Base-by-base conservation (phyloP, 2,888 invertebrate genomes). In the Leptopterna dolabrata region DNA sequence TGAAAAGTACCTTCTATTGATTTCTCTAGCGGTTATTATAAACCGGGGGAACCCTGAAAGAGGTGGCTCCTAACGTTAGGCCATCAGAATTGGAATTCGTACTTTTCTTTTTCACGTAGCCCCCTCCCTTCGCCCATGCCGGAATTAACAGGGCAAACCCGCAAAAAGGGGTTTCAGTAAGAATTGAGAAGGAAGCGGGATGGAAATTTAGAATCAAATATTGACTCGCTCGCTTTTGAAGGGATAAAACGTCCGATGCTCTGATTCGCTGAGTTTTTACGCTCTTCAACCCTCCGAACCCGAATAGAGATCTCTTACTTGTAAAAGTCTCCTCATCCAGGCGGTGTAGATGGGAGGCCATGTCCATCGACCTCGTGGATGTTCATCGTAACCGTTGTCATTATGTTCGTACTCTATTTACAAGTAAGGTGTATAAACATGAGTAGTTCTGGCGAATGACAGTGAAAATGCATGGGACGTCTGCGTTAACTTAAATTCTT, bases 21-120 rank as follows among this genome's bases (percentile, higher is more conserved):
- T 82, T 82, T 63, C 82, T 63, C n/a, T 55, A 76, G 19, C n/a
- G 80, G 24, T 47, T 82, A 63, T 63, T 63, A 82, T 63, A 63
- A 63, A n/a, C n/a, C 63, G 1, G 29, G 27, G 45, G 27, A 6
- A 2, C 70, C 6, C 27, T 24, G 16, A 27, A 27, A 71, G 29
- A 13, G 71, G 27, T 24, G 29, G 55, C 55, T 3, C 55, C 55
- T 30, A 30, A 27, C 76, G 36, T 76, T 36, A 30, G 36, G 27
- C 30, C 36, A 30, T 76, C 76, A 27, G 2, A 36, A 36, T 30
- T 30, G 41, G 76, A 30, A 76, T 30, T 76, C 30, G 47, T 36
- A 36, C 41, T 30, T 76, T 76, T 30, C 30, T 41, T 76, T 36
- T 36, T 36, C 30, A 9, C 4, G 36, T n/a, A 14, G n/a, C n/a